Conservation (phyloP, 2,797 vertebrate genomes). For the Sebastes iracundus region DNA sequence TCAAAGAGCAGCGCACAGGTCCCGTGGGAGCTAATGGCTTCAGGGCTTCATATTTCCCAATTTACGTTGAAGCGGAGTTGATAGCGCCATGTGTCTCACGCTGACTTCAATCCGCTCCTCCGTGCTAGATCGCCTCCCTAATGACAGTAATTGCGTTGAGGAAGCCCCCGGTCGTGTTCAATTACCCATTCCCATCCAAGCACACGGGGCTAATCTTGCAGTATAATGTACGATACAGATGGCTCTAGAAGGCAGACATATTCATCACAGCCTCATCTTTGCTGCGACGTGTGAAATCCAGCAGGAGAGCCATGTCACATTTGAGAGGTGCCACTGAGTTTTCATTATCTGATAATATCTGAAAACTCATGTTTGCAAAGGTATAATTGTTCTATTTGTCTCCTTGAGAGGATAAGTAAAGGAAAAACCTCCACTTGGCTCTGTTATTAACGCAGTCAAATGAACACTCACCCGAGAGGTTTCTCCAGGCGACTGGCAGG, state of each 20-base stretch:
- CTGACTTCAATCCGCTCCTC: slow-evolving; percentile 45
- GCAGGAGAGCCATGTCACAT: slow-evolving; percentile 14
- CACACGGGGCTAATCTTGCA: slow-evolving; percentile 61
- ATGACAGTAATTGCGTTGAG: slow-evolving; percentile 74
- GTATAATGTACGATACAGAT: slow-evolving; percentile 63
- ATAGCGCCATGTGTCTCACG: slow-evolving; percentile 37
- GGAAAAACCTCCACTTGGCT: not conserved
- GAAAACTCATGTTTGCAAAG: slow-evolving; percentile 18
- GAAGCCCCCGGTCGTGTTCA: slow-evolving; percentile 75
- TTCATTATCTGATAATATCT: slow-evolving; percentile 35
- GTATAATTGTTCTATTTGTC: slow-evolving; percentile 19
- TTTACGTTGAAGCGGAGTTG: slow-evolving; percentile 8
- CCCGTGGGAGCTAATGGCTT: slow-evolving; percentile 13
- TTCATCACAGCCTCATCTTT: slow-evolving; percentile 54
- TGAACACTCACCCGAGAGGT: slow-evolving; percentile 87
- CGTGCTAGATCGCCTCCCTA: slow-evolving; percentile 53
- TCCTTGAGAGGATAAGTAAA: slow-evolving; percentile 3
- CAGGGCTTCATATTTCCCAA: slow-evolving; percentile 32
- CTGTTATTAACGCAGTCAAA: not conserved
- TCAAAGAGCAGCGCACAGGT: slow-evolving; percentile 14
- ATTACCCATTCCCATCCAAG: slow-evolving; percentile 67
- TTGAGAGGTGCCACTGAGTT: slow-evolving; percentile 17
- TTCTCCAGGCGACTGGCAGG: slow-evolving; percentile 93
- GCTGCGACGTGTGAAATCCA: slow-evolving; percentile 29
- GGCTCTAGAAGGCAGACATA: slow-evolving; percentile 48